Evolutionary conservation across 2,888 invertebrate species (phyloP).

Genomic region (Eubasilissa splendida): DNA sequence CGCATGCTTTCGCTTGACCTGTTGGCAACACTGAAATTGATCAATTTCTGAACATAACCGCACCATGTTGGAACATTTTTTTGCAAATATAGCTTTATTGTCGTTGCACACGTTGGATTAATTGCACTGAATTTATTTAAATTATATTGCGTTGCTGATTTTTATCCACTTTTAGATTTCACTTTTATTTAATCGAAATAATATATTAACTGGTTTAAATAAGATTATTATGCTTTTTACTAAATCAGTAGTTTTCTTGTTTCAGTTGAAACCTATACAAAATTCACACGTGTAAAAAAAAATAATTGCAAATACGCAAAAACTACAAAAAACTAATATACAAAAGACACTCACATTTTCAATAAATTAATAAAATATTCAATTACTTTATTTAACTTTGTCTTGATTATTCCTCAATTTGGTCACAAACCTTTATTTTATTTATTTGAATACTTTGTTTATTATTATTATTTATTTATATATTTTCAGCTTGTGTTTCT

Average conservation of each 20-base stretch:
- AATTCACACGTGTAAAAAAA: constrained; percentile 17
- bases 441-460: neutral
- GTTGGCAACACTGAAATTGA: too few species aligned
- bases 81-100: too few species aligned
- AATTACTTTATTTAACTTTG: neutral
- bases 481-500: constrained; percentile 25
- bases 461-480: constrained; percentile 6
- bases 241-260: constrained; percentile 55
- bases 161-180: neutral
- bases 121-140: too few species aligned
- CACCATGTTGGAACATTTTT: too few species aligned
- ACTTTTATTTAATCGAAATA: neutral
- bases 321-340: constrained; percentile 21
- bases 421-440: neutral
- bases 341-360: constrained; percentile 17
- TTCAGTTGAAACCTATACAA: constrained; percentile 55
- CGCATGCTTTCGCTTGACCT: too few species aligned
- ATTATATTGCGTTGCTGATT: too few species aligned
- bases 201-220: neutral
- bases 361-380: neutral
- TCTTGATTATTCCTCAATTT: too few species aligned
- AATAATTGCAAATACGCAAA: neutral
- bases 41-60: too few species aligned
- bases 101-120: too few species aligned
- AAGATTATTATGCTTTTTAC: constrained; percentile 9